These are phyloP conservation scores for Papilio xuthus DNA, from an alignment of 1,140 invertebrate species.

Conservation along the genomic window DNA sequence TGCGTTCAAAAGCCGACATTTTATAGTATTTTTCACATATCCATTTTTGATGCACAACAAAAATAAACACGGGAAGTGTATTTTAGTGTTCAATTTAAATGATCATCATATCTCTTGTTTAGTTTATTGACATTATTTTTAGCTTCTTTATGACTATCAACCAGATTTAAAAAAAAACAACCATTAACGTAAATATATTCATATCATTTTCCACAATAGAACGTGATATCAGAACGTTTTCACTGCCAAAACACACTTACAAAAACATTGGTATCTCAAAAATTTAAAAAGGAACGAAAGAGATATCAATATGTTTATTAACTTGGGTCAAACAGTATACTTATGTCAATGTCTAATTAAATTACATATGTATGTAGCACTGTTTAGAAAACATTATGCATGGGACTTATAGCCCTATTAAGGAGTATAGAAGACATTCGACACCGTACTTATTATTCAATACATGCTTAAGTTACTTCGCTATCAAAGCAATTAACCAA, in stretches of 20 bases:
- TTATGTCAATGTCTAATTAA: background rate
- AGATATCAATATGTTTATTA: too few species aligned
- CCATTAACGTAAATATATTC: too few species aligned
- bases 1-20: slow-evolving; percentile 7
- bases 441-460: background rate
- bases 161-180: too few species aligned
- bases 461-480: background rate
- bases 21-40: slow-evolving; percentile 5
- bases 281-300: too few species aligned
- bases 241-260: too few species aligned
- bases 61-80: background rate
- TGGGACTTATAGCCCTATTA: background rate
- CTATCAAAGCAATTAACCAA: background rate
- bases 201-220: too few species aligned
- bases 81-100: background rate
- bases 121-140: background rate
- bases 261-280: too few species aligned
- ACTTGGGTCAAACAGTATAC: too few species aligned
- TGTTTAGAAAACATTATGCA: background rate
- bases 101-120: background rate
- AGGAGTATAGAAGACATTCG: background rate
- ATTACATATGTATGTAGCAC: background rate
- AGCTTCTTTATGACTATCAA: too few species aligned
- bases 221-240: too few species aligned
- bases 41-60: slow-evolving; percentile 5